These are phyloP conservation scores for Notolepis coatsorum DNA, from an alignment of 2,797 vertebrate species.

Conservation along the genomic window DNA sequence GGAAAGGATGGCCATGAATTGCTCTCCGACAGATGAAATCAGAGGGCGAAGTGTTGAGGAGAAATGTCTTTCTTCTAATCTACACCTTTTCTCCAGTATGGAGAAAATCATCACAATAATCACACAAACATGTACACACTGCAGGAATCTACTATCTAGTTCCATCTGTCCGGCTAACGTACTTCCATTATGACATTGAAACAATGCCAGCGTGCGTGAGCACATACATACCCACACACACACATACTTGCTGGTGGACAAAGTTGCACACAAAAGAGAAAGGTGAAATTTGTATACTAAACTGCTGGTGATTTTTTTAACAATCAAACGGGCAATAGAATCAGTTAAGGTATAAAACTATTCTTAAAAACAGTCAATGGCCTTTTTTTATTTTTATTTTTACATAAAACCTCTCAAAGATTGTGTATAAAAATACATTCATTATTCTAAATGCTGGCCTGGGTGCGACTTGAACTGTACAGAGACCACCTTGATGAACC, in stretches of 20 bases:
- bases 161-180: slow-evolving; percentile 12
- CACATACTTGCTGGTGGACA: slow-evolving; percentile 6
- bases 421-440: slow-evolving; percentile 73
- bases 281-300: slow-evolving; percentile 14
- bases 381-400: slow-evolving; percentile 38
- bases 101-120: slow-evolving; percentile 33
- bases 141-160: slow-evolving; percentile 24
- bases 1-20: slow-evolving; percentile 48
- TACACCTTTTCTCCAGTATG: slow-evolving; percentile 38
- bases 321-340: slow-evolving; percentile 15
- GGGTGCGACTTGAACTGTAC: slow-evolving; percentile 19
- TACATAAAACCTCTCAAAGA: slow-evolving; percentile 45
- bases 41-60: slow-evolving; percentile 21
- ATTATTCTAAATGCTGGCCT: slow-evolving; percentile 67
- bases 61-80: slow-evolving; percentile 1
- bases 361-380: slow-evolving; percentile 47
- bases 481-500: slow-evolving; percentile 25
- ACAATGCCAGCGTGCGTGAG: too few relatives aligned
- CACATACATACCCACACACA: slow-evolving; percentile 30
- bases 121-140: slow-evolving; percentile 27
- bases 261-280: not conserved
- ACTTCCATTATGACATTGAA: too few relatives aligned
- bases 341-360: slow-evolving; percentile 38
- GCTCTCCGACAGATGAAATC: slow-evolving; percentile 6
- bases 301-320: slow-evolving; percentile 63